Conservation (phyloP, 1,140 invertebrate genomes). For the Vanessa tameamea region DNA sequence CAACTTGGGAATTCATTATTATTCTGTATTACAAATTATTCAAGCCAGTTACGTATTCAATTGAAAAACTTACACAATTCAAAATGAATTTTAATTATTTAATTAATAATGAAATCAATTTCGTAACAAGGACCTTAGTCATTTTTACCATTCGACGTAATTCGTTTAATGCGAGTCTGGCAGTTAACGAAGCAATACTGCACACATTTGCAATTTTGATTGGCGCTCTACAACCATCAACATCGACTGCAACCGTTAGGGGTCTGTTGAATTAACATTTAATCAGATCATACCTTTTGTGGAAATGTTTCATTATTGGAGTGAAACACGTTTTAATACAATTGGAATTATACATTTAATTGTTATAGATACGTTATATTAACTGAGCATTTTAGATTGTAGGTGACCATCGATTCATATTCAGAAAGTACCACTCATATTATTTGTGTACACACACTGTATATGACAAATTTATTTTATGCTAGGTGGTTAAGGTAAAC, state of each 20-base stretch:
- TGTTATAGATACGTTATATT: neutral
- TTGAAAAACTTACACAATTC: neutral
- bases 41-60: neutral
- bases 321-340: neutral
- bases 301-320: slow-evolving; percentile 11
- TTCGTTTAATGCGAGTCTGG: slow-evolving; percentile 38
- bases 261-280: slow-evolving; percentile 39
- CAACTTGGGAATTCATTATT: slow-evolving; percentile 9
- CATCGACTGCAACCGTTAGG: slow-evolving; percentile 28
- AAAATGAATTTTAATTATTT: neutral
- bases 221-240: slow-evolving; percentile 37
- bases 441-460: no score
- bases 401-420: no score
- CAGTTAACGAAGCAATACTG: slow-evolving; percentile 45
- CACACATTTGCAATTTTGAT: slow-evolving; percentile 50
- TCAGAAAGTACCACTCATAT: no score
- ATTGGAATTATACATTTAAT: neutral
- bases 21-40: slow-evolving; percentile 16
- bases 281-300: slow-evolving; percentile 31
- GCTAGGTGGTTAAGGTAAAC: no score
- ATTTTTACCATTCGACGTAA: slow-evolving; percentile 37
- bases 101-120: slow-evolving; percentile 16
- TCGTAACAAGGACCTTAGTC: slow-evolving; percentile 24
- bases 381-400: no score
- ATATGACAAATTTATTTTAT: no score